Percentiles rank a stretch among this genome's conserved stretches.
These are phyloP conservation scores for Sebastes matsubarae DNA, from an alignment of 2,797 vertebrate genomes.

Conservation along the genomic window DNA sequence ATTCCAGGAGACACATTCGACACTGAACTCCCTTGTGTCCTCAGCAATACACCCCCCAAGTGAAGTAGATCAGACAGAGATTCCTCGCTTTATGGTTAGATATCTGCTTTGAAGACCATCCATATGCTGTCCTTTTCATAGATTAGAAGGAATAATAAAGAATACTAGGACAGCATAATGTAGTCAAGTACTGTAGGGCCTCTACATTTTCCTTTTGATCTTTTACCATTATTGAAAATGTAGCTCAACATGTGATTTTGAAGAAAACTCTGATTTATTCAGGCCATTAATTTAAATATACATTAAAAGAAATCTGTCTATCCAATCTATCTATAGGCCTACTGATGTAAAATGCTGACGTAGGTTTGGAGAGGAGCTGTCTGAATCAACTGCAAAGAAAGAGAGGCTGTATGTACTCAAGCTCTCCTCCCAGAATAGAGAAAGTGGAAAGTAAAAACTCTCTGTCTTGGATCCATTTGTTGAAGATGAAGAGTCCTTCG, in stretches of 20 bases:
- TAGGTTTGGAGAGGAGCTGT: background rate
- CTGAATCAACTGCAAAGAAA: background rate
- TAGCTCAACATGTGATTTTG: background rate
- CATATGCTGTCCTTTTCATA: background rate
- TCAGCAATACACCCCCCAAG: no score
- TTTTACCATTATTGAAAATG: background rate
- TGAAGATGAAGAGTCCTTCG: background rate
- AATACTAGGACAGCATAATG: background rate
- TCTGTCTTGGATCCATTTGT: background rate
- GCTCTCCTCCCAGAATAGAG: background rate
- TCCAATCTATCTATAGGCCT: background rate
- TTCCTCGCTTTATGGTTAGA: no score
- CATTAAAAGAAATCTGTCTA: background rate
- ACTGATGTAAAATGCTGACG: background rate
- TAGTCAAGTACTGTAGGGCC: background rate
- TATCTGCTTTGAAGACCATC: background rate
- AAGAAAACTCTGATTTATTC: background rate
- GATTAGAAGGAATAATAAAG: background rate
- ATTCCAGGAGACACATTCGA: no score
- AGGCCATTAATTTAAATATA: background rate
- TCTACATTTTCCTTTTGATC: background rate
- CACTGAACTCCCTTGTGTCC: no score
- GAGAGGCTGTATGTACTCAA: background rate
- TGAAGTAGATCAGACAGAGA: no score
- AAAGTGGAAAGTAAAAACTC: background rate